Evolutionary conservation across 2,113 vertebrate genomes (phyloP).

Genomic region (Nycticorax nycticorax): DNA sequence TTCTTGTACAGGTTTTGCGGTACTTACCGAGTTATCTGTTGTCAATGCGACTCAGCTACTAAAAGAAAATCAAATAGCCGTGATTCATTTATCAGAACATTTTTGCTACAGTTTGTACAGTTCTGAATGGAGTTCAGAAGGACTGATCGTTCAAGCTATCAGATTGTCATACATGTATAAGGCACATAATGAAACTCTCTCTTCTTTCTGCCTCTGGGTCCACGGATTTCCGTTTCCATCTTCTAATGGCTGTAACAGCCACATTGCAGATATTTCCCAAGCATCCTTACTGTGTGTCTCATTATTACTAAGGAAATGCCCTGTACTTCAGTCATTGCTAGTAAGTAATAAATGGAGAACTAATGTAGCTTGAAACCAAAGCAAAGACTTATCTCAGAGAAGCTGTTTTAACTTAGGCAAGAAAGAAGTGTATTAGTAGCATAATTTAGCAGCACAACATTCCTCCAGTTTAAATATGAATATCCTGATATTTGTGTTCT

Average conservation of each 20-base stretch:
- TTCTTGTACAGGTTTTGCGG: background rate
- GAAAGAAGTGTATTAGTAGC: background rate
- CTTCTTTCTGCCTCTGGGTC: background rate
- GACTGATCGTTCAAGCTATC: background rate
- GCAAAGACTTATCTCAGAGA: background rate
- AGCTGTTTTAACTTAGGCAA: background rate
- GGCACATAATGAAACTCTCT: background rate
- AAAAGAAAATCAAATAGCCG: conserved; percentile 24
- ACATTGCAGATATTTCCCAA: background rate
- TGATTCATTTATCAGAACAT: conserved; percentile 32
- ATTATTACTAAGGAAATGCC: background rate
- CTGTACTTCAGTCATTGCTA: background rate
- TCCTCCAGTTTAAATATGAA: background rate
- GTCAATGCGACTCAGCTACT: background rate
- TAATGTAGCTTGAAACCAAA: background rate
- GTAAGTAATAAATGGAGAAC: background rate
- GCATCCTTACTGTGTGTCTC: background rate
- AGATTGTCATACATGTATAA: background rate
- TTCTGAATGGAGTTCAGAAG: background rate
- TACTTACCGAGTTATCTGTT: background rate
- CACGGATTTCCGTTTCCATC: background rate
- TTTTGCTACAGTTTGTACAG: background rate
- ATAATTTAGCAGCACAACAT: background rate
- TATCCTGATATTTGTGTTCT: background rate
- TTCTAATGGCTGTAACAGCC: background rate